Evolutionary conservation across 1,140 invertebrate species (phyloP).

Genomic region (Teleopsis dalmanni): DNA sequence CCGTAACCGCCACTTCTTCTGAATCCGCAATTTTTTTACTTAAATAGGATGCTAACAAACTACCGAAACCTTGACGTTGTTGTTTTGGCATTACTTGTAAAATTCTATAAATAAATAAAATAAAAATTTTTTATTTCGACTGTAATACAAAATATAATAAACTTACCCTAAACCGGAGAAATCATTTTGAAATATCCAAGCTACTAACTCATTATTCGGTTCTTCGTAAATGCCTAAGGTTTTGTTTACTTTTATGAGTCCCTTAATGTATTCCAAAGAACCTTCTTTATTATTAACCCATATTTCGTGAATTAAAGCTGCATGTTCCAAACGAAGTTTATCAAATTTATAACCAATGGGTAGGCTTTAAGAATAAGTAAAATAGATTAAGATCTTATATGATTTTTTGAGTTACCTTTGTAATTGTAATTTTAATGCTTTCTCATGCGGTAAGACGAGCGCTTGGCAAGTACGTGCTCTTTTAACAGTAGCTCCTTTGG

Average conservation of each 20-base stretch:
- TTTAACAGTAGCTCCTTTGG: constrained; percentile 14
- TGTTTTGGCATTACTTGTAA: constrained; percentile 27
- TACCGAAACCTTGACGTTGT: constrained; percentile 29
- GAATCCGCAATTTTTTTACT: constrained; percentile 20
- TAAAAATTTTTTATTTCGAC: neutral
- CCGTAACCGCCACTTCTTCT: constrained; percentile 24
- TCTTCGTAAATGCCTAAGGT: constrained; percentile 22
- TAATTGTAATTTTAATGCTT: constrained; percentile 5
- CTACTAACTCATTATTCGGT: constrained; percentile 22
- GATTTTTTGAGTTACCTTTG: neutral
- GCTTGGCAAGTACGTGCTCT: constrained; percentile 25
- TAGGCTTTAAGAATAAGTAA: neutral
- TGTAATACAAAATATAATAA: neutral
- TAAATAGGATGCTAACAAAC: constrained; percentile 23
- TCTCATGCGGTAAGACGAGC: constrained; percentile 17
- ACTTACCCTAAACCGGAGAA: constrained; percentile 30
- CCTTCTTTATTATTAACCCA: constrained; percentile 38
- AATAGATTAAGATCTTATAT: neutral
- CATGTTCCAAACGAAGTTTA: constrained; percentile 19
- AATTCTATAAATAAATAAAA: constrained; percentile 19
- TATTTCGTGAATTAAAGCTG: constrained; percentile 18
- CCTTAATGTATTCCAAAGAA: constrained; percentile 25
- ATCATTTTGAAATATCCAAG: constrained; percentile 39
- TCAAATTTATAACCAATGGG: constrained; percentile 24
- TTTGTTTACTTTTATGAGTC: constrained; percentile 23